Conservation (phyloP, 2,113 vertebrate genomes). For the Ictalurus furcatus region DNA sequence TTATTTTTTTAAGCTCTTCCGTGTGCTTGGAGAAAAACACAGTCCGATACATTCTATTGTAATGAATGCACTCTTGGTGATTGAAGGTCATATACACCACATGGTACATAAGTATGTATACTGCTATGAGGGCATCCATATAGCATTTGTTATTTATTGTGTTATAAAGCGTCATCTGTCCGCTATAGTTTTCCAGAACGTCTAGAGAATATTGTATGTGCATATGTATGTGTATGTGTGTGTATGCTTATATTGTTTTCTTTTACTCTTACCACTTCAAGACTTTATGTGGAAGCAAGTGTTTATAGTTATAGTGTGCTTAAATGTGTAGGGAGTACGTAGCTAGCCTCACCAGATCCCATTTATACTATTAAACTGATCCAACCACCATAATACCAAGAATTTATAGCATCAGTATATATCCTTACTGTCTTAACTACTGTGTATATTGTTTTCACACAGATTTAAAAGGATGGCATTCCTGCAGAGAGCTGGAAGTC, state of each 20-base stretch:
- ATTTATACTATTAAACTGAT: not conserved
- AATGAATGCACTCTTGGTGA: not conserved
- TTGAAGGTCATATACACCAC: not conserved
- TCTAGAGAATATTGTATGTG: not conserved
- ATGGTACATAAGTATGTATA: not conserved
- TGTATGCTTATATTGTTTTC: not conserved
- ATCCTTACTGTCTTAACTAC: constrained; percentile 13
- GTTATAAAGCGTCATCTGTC: not conserved
- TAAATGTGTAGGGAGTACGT: not conserved
- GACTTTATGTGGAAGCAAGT: not conserved
- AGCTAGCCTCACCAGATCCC: not conserved
- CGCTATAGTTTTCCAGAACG: constrained; percentile 1
- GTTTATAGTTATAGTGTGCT: not conserved
- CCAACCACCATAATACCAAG: not conserved
- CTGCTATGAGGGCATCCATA: not conserved
- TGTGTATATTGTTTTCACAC: constrained; percentile 14
- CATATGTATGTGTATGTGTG: not conserved
- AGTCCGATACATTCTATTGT: not conserved
- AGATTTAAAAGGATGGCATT: constrained; percentile 11
- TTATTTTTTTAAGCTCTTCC: not conserved
- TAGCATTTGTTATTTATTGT: not conserved
- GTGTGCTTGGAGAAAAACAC: not conserved
- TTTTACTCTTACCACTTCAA: constrained; percentile 2
- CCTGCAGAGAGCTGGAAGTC: constrained; percentile 18
- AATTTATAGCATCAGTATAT: constrained; percentile 13